Conservation (phyloP, 2,113 vertebrate species). For the Hipposideros armiger region DNA sequence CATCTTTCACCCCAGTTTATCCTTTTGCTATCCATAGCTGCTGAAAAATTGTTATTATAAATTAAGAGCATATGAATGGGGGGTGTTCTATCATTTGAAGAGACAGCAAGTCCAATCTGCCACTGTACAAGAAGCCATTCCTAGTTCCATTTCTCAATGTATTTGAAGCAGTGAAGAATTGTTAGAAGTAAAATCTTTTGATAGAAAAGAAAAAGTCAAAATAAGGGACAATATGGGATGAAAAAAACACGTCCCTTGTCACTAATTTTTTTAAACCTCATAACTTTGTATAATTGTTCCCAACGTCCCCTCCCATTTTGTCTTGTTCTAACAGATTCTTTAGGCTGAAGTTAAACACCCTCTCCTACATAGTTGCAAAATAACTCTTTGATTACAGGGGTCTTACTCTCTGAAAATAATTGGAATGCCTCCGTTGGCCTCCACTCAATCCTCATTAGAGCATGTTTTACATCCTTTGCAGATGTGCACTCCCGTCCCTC, state of each 20-base stretch:
- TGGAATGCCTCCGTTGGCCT: neutral
- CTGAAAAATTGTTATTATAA: constrained; percentile 44
- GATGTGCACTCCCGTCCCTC: neutral
- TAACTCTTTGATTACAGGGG: neutral
- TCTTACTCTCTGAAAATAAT: constrained; percentile 30
- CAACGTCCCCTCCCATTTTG: constrained; percentile 2
- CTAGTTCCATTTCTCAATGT: constrained; percentile 12
- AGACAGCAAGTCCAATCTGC: neutral
- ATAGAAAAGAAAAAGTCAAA: constrained; percentile 57
- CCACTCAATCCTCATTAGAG: neutral
- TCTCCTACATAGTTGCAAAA: neutral
- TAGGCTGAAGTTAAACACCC: constrained; percentile 22
- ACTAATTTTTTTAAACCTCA: neutral
- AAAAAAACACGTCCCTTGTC: neutral
- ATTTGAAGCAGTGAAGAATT: neutral
- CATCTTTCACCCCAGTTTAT: constrained; percentile 40
- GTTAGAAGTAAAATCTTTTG: constrained; percentile 11
- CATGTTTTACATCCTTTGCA: constrained; percentile 17
- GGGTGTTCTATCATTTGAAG: neutral
- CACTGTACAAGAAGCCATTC: neutral
- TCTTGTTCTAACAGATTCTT: neutral
- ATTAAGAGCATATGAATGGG: neutral
- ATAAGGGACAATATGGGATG: neutral
- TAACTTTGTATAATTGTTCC: neutral
- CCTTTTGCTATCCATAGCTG: neutral